Evolutionary conservation across 2,888 invertebrate genomes (phyloP), one percentile per base, ranked within the genome.

Genomic region (Noctua janthe): DNA sequence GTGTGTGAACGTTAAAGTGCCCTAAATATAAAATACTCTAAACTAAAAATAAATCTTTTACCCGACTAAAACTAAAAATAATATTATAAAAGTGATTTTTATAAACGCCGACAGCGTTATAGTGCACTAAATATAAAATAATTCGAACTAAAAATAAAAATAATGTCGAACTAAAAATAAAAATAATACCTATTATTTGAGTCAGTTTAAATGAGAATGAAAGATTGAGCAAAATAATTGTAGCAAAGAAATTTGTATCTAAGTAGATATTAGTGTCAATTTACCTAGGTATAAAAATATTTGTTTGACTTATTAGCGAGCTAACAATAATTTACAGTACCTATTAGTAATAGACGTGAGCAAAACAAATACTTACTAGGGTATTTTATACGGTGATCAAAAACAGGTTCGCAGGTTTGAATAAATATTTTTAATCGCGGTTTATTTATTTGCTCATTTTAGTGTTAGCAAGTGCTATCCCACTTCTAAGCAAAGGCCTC

Each of bases 21-120:
- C 3, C 66, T 51, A 82, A 82, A 82, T 59, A 82, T 73, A 80
- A 39, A 73, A 35, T 80, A 43, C 20, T 51, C 10, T 49, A 17
- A 56, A 67, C 49, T 73, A 73, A 80, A 81, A 80, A 66, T 81
- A 81, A 59, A 66, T 35, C 11, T 2, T 29, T 7, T 64, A 17
- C 17, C 10, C 10, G n/a, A 20, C 4, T 35, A n/a, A n/a, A 51
- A 77, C 29, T 47, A 56, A 78, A 66, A 67, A 47, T 78, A 54
- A 47, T 35, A 64, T 64, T 35, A 35, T 54, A 6, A 43, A 13
- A 2, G 13, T n/a, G 7, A 67, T 0, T 67, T n/a, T n/a, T 67
- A 67, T 47, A 23, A 67, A 23, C 17, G 47, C 15, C 7, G n/a
- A 47, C n/a, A n/a, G 47, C 5, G 8, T 47, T n/a, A 2, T 20